Conservation (phyloP, 1,140 invertebrate genomes). For the Danaus plexippus region DNA sequence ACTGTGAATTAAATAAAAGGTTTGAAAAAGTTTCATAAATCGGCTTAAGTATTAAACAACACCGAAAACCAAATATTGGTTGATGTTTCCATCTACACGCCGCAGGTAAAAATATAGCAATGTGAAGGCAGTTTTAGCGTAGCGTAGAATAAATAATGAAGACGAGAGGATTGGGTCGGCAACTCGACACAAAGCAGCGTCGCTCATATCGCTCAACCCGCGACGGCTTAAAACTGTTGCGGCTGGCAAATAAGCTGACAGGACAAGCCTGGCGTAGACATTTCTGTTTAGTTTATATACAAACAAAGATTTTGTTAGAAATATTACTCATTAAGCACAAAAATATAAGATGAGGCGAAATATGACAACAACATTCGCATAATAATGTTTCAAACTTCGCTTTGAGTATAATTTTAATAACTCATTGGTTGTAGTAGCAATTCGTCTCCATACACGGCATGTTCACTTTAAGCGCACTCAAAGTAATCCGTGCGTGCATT, state of each 20-base stretch:
- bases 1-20: no score
- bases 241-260: slow-evolving; percentile 19
- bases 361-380: slow-evolving; percentile 1
- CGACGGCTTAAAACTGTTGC: slow-evolving; percentile 25
- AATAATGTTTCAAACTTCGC: background rate
- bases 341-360: slow-evolving; percentile 6
- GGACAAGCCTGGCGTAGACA: slow-evolving; percentile 9
- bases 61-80: no score
- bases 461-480: slow-evolving; percentile 19
- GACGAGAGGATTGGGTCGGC: slow-evolving; percentile 20
- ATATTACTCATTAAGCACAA: background rate
- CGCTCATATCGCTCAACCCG: slow-evolving; percentile 23
- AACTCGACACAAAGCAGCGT: slow-evolving; percentile 22
- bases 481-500: slow-evolving; percentile 24
- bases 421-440: background rate
- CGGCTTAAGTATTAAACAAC: no score
- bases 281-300: background rate
- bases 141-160: slow-evolving; percentile 27
- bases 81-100: background rate
- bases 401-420: background rate
- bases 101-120: slow-evolving; percentile 4
- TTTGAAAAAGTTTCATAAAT: no score
- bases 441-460: slow-evolving; percentile 8
- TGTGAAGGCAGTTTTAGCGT: slow-evolving; percentile 15
- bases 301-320: background rate